These are phyloP conservation scores for Grantiella picta DNA, from an alignment of 2,113 vertebrate species.

Conservation along the genomic window DNA sequence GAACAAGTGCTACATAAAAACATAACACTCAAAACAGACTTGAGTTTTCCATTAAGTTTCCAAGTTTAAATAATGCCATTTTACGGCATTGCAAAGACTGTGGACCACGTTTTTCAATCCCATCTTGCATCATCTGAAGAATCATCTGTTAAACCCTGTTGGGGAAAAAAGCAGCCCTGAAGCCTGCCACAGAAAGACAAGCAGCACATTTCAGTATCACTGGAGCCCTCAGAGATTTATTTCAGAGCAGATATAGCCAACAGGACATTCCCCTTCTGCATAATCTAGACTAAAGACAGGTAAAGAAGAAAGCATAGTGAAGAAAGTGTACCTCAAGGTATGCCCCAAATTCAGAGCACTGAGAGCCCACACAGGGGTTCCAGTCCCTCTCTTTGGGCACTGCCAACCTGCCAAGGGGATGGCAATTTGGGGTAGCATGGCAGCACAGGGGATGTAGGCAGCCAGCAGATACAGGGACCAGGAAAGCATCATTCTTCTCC, in stretches of 20 bases:
- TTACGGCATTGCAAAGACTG: background rate
- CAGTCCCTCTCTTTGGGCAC: background rate
- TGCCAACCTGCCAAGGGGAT: background rate
- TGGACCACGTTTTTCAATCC: background rate
- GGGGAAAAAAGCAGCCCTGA: background rate
- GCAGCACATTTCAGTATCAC: background rate
- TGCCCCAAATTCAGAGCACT: background rate
- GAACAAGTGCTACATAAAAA: background rate
- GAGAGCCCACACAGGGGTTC: background rate
- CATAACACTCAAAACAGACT: background rate
- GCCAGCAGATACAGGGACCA: background rate
- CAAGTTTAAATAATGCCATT: background rate
- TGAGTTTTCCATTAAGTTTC: background rate
- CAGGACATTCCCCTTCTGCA: rapidly evolving
- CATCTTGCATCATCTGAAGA: background rate
- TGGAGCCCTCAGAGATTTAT: background rate
- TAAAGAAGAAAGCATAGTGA: background rate
- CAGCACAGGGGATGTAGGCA: background rate
- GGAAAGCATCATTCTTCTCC: background rate
- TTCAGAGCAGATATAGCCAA: background rate
- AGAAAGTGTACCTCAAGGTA: background rate
- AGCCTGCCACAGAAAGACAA: background rate
- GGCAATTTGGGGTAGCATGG: background rate
- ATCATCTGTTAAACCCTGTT: background rate
- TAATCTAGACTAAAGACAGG: background rate